These are phyloP conservation scores for Arrhamphus sclerolepis DNA, from an alignment of 2,797 vertebrate genomes.

Conservation along the genomic window DNA sequence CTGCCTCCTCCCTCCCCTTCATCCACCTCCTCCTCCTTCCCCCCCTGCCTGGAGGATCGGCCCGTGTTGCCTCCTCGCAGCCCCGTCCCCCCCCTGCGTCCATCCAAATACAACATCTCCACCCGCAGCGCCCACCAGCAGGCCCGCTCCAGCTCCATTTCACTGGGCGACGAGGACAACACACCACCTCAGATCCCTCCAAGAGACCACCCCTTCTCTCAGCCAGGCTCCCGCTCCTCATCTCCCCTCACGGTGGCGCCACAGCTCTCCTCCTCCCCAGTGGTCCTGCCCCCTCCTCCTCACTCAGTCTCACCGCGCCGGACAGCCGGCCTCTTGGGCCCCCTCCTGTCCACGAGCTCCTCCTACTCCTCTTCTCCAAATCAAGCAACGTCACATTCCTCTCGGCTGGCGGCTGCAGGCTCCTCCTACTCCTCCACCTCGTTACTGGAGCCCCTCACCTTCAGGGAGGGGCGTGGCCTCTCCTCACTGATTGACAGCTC, in stretches of 20 bases:
- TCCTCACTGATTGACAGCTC: slow-evolving; percentile 67
- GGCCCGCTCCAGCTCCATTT: slow-evolving; percentile 83
- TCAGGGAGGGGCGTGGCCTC: slow-evolving; percentile 82
- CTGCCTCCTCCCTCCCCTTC: slow-evolving; percentile 79
- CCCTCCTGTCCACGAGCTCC: slow-evolving; percentile 85
- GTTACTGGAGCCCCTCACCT: slow-evolving; percentile 76
- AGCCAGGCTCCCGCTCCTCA: slow-evolving; percentile 90
- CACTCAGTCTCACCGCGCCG: slow-evolving; percentile 86
- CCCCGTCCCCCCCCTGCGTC: slow-evolving; percentile 88
- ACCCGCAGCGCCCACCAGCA: slow-evolving; percentile 23
- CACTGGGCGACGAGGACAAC: slow-evolving; percentile 81
- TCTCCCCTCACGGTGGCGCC: slow-evolving; percentile 84
- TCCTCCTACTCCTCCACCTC: slow-evolving; percentile 79
- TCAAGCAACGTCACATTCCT: slow-evolving; percentile 80
- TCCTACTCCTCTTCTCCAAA: slow-evolving; percentile 80
- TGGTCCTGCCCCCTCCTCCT: slow-evolving; percentile 70
- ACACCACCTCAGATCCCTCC: slow-evolving; percentile 90
- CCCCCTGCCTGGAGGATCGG: slow-evolving; percentile 83
- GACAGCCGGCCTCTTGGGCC: slow-evolving; percentile 75
- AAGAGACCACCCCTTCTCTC: slow-evolving; percentile 88
- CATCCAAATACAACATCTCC: slow-evolving; percentile 74
- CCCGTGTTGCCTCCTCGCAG: slow-evolving; percentile 90
- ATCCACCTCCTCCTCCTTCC: slow-evolving; percentile 76
- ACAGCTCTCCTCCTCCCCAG: slow-evolving; percentile 55
- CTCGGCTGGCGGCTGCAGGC: slow-evolving; percentile 74